phyloP scores from a whole-genome alignment of 2,797 vertebrate genomes.

The Megalops cyprinoides region DNA sequence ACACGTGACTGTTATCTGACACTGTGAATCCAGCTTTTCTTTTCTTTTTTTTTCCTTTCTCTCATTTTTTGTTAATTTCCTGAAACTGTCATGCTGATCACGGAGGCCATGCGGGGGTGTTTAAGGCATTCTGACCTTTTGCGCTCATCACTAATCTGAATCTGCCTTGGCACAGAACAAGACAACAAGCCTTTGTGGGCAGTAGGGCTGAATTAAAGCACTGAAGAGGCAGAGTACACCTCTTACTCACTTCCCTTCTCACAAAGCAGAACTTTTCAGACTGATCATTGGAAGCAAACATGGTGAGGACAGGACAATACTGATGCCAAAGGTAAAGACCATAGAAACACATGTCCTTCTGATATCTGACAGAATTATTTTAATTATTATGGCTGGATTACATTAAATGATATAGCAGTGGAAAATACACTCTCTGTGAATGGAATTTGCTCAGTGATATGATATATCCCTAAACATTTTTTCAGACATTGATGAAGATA shows the following conservation, averaged over 20 bases:
- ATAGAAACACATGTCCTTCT: too few species aligned
- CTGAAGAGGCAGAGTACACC: not conserved
- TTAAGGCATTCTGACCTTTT: conserved; percentile 22
- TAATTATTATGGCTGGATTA: too few species aligned
- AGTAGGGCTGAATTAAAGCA: not conserved
- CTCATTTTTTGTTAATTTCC: not conserved
- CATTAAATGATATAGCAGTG: too few species aligned
- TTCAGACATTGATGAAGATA: too few species aligned
- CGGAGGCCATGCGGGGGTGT: too few species aligned
- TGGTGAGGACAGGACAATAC: conserved; percentile 43
- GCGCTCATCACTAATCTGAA: not conserved
- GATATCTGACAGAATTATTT: too few species aligned
- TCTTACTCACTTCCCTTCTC: not conserved
- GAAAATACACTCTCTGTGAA: too few species aligned
- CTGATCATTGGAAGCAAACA: not conserved
- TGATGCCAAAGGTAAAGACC: not conserved
- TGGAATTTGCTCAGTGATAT: too few species aligned
- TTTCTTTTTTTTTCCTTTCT: not conserved
- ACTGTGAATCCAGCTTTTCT: not conserved
- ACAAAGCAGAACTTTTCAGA: not conserved
- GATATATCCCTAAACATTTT: too few species aligned
- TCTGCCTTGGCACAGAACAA: not conserved
- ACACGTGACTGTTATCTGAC: conserved; percentile 5
- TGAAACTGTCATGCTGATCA: not conserved
- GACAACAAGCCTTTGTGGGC: not conserved